Base-by-base conservation (phyloP, 2,113 vertebrate species). In the Pteronura brasiliensis region DNA sequence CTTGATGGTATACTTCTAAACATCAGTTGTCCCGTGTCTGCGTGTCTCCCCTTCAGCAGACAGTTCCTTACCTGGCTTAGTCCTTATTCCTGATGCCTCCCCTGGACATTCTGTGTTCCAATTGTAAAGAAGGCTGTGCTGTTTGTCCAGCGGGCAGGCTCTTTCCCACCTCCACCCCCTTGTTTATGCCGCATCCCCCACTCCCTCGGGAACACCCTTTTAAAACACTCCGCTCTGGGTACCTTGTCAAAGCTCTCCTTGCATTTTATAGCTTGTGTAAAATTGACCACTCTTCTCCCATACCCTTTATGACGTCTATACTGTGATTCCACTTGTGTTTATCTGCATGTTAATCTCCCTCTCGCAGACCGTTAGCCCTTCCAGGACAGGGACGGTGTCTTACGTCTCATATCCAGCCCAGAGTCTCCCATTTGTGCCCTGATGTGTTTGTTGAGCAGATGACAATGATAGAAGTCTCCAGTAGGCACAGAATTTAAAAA, bases 21-120 rank as follows among this genome's bases (percentile, higher is more conserved):
- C 27, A 1, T 14, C 27, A 25, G 12, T 14, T 31, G 65, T 25
- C 72, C 6, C 4, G 0, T 7, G 17, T 82, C 57, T 36, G 0
- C 2, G 13, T 49, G 55, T 10, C 71, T n/a, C 85, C 63, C 42
- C 13, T 6, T 65, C 12, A 31, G n/a, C 63, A 84, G 63, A 61
- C 42, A 9, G 27, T 15, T 2, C 67, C 14, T 57, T 13, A 23
- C 81, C 59, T n/a, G 14, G 55, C 81, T 42, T 9, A 6, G 5
- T 12, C 6, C 29, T 49, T 15, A 11, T 14, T 44, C 14, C 15
- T 59, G 23, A 18, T 5, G 4, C 7, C 3, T 67, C 47, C 21
- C 27, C 59, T 11, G 39, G 44, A 21, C 21, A 7, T 57, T 27
- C 31, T 0, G 31, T 25, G 9, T 27, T 52, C 44, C 21, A 7